These are phyloP conservation scores for Forficula auricularia DNA, from an alignment of 1,140 invertebrate species.

Conservation along the genomic window DNA sequence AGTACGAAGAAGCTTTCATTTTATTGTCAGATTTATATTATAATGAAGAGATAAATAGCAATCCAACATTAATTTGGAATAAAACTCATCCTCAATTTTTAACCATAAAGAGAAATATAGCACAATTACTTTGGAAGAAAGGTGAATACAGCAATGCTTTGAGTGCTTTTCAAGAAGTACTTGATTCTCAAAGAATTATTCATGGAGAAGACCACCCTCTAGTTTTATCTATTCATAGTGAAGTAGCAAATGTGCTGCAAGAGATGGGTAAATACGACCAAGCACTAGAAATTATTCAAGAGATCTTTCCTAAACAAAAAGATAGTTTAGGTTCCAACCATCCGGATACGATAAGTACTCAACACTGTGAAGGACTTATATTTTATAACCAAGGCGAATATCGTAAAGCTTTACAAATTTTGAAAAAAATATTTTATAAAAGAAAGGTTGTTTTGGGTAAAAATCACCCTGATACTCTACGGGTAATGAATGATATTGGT, in stretches of 20 bases:
- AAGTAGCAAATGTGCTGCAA: neutral
- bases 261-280: conserved; percentile 9
- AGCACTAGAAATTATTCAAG: conserved; percentile 6
- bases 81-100: too few species aligned
- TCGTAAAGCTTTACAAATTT: conserved; percentile 16
- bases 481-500: conserved; percentile 10
- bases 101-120: too few species aligned
- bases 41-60: too few species aligned
- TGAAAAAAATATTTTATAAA: conserved; percentile 13
- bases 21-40: too few species aligned
- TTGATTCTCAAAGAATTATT: too few species aligned
- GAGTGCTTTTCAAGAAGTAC: too few species aligned
- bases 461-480: conserved; percentile 17
- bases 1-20: too few species aligned
- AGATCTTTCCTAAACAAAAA: conserved; percentile 8
- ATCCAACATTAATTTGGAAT: too few species aligned
- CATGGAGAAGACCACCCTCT: conserved; percentile 5
- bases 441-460: conserved; percentile 14
- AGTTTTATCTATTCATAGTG: neutral
- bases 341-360: conserved; percentile 9
- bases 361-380: conserved; percentile 14
- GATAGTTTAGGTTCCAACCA: conserved; percentile 9
- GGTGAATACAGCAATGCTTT: too few species aligned
- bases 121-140: too few species aligned
- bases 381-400: conserved; percentile 12